Percentiles rank a stretch among this genome's conserved stretches.
Evolutionary conservation across 2,888 invertebrate species (phyloP).

Genomic region (Ophion ellenae): DNA sequence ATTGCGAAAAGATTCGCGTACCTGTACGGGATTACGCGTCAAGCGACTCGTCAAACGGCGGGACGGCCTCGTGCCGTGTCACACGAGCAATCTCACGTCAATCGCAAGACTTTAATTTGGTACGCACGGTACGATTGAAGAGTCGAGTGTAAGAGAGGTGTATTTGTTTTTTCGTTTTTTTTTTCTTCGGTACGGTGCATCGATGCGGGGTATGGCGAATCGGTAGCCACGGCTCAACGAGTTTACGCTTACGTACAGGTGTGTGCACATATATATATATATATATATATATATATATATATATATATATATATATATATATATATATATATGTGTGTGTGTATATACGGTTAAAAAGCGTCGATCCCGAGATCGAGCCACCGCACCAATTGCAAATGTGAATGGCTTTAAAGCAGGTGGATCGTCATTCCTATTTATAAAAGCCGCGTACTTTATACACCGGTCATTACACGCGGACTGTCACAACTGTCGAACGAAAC

Average conservation of each 20-base stretch:
- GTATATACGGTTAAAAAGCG: conserved; percentile 4
- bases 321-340: background rate
- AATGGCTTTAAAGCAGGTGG: conserved; percentile 80
- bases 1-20: conserved; percentile 7
- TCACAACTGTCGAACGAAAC: background rate
- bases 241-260: background rate
- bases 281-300: too few species aligned
- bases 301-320: background rate
- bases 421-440: conserved; percentile 70
- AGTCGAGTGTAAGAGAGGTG: background rate
- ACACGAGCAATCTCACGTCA: conserved; percentile 22
- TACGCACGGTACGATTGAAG: conserved; percentile 12
- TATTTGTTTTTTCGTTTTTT: conserved; percentile 2
- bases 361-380: conserved; percentile 39
- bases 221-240: conserved; percentile 12
- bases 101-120: conserved; percentile 10
- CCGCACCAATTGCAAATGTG: conserved; percentile 71
- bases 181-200: background rate
- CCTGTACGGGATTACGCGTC: background rate
- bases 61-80: background rate
- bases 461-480: background rate
- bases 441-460: conserved; percentile 21
- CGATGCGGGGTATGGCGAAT: conserved; percentile 32
- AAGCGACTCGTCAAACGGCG: conserved; percentile 2
- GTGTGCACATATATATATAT: too few species aligned